These are phyloP conservation scores for Chionodraco myersi DNA, from an alignment of 2,113 vertebrate genomes.

Conservation along the genomic window DNA sequence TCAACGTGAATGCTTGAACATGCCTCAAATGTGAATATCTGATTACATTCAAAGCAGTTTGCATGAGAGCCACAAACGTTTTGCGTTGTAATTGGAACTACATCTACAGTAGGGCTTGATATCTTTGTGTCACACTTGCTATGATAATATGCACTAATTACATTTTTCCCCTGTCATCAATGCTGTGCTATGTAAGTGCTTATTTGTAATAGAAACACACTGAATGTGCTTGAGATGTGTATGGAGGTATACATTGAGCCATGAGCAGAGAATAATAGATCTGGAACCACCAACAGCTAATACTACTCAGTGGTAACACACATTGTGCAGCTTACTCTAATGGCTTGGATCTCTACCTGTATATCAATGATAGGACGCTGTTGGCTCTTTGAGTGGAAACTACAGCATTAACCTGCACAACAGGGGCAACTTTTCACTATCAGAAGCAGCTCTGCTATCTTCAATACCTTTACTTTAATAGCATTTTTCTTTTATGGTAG, in stretches of 20 bases:
- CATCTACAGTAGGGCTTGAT: constrained; percentile 23
- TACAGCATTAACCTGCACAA: constrained; percentile 28
- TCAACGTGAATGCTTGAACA: constrained; percentile 46
- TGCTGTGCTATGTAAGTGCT: constrained; percentile 28
- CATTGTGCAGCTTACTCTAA: constrained; percentile 39
- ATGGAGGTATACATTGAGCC: constrained; percentile 31
- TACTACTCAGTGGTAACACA: constrained; percentile 38
- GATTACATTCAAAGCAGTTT: constrained; percentile 46
- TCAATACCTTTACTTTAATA: constrained; percentile 10
- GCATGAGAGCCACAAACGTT: constrained; percentile 25
- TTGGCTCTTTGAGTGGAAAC: constrained; percentile 31
- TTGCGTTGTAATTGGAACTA: constrained; percentile 33
- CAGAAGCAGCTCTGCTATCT: background rate
- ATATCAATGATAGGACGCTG: background rate
- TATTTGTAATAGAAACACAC: constrained; percentile 20
- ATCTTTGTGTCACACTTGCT: constrained; percentile 43
- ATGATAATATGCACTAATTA: constrained; percentile 45
- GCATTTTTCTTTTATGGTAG: constrained; percentile 28
- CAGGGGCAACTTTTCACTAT: constrained; percentile 28
- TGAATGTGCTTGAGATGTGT: constrained; percentile 17
- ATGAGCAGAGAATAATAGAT: constrained; percentile 55
- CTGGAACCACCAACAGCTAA: constrained; percentile 55
- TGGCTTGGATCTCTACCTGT: constrained; percentile 27
- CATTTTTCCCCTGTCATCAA: constrained; percentile 15
- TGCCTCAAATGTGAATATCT: constrained; percentile 35